Base-by-base conservation (phyloP, 2,113 vertebrate genomes). In the Ginglymostoma cirratum region DNA sequence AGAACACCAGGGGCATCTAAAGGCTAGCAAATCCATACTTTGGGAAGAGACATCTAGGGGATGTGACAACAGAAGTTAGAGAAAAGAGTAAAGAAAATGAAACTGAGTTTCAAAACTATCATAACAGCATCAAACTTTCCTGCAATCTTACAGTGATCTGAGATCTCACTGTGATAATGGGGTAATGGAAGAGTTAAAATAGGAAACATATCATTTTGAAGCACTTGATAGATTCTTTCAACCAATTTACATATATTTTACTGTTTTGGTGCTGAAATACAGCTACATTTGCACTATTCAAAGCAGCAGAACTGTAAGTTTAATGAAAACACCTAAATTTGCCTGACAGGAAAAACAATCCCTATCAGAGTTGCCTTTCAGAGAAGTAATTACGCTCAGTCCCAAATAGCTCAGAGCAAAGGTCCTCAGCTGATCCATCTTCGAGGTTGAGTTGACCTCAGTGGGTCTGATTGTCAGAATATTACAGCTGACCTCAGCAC, bases 231-330 rank as follows among this genome's bases (percentile, higher is more conserved):
- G n/a, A 5, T 61, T 83, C 38, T 23, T 70, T 70, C 14, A 21
- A 94, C 23, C 66, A 45, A 94, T 94, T 94, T 94, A 94, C 92
- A 69, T 94, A 42, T 94, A 69, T 94, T 69, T 69, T 94, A 69
- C 92, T 94, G 92, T 45, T 94, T 69, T 69, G 10, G 45, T 94
- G 19, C 38, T 45, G 34, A 21, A 34, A 67, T 30, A 42, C 19
- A 66, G 34, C 30, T 38, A n/a, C 30, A 66, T 38, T 34, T 66
- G 10, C 34, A 66, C 92, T 94, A 94, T 94, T 70, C 92, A 94
- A 94, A 94, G 23, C 92, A 94, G 92, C 92, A 94, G 92, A 67
- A 94, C 92, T 12, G 66, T 69, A 69, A 94, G 7, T 70, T n/a
- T 94, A 94, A 69, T 94, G 92, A 69, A 69, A 42, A 94, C 66